These are phyloP conservation scores for Chiloscyllium plagiosum DNA, from an alignment of 2,113 vertebrate species.

Conservation along the genomic window DNA sequence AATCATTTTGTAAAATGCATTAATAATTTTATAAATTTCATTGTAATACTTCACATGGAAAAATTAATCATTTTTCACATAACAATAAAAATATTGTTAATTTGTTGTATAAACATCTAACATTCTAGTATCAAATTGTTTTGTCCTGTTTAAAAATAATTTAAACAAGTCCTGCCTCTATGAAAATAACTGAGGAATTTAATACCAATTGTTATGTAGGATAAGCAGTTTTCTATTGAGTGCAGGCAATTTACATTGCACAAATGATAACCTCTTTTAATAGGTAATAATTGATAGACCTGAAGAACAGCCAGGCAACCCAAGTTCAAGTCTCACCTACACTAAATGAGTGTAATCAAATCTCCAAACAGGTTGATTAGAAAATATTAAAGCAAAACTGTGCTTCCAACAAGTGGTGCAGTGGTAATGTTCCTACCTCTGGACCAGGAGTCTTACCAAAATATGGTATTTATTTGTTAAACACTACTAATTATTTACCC, in stretches of 20 bases:
- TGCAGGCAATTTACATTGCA: neutral
- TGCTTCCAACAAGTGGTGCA: too few relatives aligned
- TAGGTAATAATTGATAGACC: neutral
- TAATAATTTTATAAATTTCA: neutral
- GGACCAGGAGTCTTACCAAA: too few relatives aligned
- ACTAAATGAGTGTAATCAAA: too few relatives aligned
- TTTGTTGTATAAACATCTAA: neutral
- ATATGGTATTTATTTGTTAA: too few relatives aligned
- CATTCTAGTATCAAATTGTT: neutral
- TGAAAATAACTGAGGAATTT: neutral
- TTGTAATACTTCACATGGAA: neutral
- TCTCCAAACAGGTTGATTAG: too few relatives aligned
- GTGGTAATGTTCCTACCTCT: too few relatives aligned
- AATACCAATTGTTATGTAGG: neutral
- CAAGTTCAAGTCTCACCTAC: too few relatives aligned
- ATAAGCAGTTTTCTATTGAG: neutral
- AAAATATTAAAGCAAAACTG: too few relatives aligned
- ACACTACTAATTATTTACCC: too few relatives aligned
- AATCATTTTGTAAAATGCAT: neutral
- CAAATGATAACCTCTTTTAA: neutral
- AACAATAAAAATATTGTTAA: neutral
- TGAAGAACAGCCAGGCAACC: neutral
- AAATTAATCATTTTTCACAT: neutral
- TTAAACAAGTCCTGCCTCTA: neutral
- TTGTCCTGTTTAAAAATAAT: neutral